Evolutionary conservation across 2,888 invertebrate genomes (phyloP).

Genomic region (Lamellibrachia satsuma): DNA sequence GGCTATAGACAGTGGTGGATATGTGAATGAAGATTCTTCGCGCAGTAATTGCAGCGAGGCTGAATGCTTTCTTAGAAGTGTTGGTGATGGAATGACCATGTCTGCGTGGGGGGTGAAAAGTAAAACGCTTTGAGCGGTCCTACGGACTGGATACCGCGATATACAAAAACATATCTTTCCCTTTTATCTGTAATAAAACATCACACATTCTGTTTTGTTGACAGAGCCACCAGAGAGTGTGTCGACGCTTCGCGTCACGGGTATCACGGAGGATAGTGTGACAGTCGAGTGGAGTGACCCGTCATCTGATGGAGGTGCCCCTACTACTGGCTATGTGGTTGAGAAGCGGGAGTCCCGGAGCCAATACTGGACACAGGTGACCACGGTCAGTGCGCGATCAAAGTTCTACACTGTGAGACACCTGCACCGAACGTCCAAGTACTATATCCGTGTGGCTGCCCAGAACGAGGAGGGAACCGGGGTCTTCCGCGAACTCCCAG

Average conservation of each 20-base stretch:
- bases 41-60: too few species aligned
- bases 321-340: conserved; percentile 52
- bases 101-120: too few species aligned
- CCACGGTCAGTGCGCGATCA: conserved; percentile 32
- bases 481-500: conserved; percentile 39
- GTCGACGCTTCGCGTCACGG: conserved; percentile 38
- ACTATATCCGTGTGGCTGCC: conserved; percentile 86
- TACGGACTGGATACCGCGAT: not conserved
- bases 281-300: conserved; percentile 62
- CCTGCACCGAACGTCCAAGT: conserved; percentile 59
- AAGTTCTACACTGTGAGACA: conserved; percentile 33
- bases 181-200: not conserved
- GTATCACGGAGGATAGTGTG: conserved; percentile 55
- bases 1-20: too few species aligned
- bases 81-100: too few species aligned
- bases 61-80: too few species aligned
- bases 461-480: conserved; percentile 80
- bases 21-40: too few species aligned
- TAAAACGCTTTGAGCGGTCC: too few species aligned
- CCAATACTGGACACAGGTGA: conserved; percentile 40
- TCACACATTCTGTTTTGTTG: not conserved
- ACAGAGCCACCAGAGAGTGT: conserved; percentile 40
- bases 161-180: not conserved
- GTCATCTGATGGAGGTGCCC: conserved; percentile 52
- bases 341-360: conserved; percentile 42